These are phyloP conservation scores for Machimus rusticus DNA, from an alignment of 2,888 invertebrate species.

Conservation along the genomic window DNA sequence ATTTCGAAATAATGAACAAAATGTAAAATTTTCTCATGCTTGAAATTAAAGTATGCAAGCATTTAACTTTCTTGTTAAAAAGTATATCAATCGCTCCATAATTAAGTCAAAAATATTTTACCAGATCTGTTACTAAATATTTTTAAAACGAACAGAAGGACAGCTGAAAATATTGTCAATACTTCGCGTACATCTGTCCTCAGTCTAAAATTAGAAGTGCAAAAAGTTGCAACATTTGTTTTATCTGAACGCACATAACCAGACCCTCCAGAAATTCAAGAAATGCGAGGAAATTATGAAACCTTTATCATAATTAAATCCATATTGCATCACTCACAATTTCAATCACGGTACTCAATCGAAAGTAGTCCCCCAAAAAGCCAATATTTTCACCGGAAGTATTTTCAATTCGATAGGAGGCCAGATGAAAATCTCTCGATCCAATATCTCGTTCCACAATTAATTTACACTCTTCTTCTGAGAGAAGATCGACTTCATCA, in stretches of 20 bases:
- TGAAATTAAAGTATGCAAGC: too few relatives aligned
- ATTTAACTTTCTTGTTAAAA: too few relatives aligned
- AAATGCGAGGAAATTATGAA: not conserved
- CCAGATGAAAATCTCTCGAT: not conserved
- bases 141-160: not conserved
- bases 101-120: not conserved
- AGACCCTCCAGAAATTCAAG: not conserved
- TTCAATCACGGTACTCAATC: conserved; percentile 46
- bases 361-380: conserved; percentile 56
- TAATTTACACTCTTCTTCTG: conserved; percentile 11
- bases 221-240: not conserved
- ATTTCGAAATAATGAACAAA: not conserved
- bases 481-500: conserved; percentile 7
- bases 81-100: not conserved
- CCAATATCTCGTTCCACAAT: conserved; percentile 23
- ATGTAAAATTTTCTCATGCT: too few relatives aligned
- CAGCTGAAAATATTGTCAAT: not conserved
- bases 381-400: conserved; percentile 49
- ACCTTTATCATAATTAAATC: not conserved
- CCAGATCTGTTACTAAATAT: not conserved
- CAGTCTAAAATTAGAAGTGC: not conserved
- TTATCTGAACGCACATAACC: not conserved
- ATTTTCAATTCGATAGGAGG: conserved; percentile 20
- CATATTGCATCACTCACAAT: not conserved
- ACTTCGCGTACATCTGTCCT: not conserved